Base-by-base conservation (phyloP, 2,888 invertebrate genomes). In the Dermolepida albohirtum region DNA sequence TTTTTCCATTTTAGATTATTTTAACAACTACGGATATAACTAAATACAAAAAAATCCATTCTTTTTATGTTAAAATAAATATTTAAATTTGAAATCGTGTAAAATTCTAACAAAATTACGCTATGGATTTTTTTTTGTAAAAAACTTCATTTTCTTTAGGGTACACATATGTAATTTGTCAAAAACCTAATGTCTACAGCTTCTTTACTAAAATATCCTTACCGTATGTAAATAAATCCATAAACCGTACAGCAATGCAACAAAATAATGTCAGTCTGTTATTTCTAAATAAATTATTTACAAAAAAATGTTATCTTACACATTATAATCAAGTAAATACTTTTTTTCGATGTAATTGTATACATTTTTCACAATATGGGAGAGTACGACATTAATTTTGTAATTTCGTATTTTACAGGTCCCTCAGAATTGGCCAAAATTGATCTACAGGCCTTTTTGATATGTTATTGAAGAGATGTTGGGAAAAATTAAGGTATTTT, bases 211-310 rank as follows among this genome's bases (percentile, higher is more conserved):
- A n/a, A 63, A 29, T 39, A 6, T 5, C 59, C 76, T 77, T 77
- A 75, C 75, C 73, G 72, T 72, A 72, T 72, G 69, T 72, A 69
- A 73, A 71, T 73, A 47, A 74, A 74, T 78, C 78, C 79, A 74
- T 71, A 71, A 66, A 71, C 67, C 73, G 71, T 75, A 74, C 74
- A 75, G 72, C 74, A 73, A 75, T 77, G 74, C 77, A 74, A 77
- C 77, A 79, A 80, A 79, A 79, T 79, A 80, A 78, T 77, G 75
- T 82, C 82, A 82, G 82, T 82, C 82, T 80, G 79, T 80, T 72
- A 69, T 71, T 71, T 66, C 69, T 64, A 69, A 64, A 64, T 65
- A 68, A 47, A 51, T 16, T 68, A 68, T 68, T 34, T 68, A 68
- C 68, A 68, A 64, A 67, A n/a, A 62, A 62, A 62, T 34, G 34